Percentiles rank a stretch among this genome's conserved stretches.
Conservation (phyloP, 2,888 invertebrate species). For the Cephonodes hylas region DNA sequence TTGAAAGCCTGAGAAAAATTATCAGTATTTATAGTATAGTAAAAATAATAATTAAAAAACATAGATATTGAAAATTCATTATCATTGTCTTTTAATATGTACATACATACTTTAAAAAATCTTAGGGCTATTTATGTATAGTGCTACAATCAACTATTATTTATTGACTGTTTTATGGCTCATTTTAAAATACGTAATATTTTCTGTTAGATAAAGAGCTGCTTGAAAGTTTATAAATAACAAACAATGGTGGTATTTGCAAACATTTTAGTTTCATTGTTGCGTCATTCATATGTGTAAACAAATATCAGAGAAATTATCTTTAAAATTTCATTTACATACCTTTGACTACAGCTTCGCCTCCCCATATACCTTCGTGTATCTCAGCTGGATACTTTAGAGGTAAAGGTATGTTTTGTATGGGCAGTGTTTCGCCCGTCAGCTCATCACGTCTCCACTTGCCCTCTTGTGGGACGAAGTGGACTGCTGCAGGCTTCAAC, state of each 20-base stretch:
- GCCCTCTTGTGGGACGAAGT: conserved; percentile 87
- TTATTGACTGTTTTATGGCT: too few species aligned
- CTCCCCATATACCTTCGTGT: conserved; percentile 96
- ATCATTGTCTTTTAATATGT: too few species aligned
- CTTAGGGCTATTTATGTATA: too few species aligned
- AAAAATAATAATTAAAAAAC: too few species aligned
- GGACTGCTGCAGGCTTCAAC: conserved; percentile 82
- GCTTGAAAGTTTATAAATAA: not conserved
- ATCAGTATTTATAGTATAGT: too few species aligned
- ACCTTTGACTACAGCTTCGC: conserved; percentile 95
- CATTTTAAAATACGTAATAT: too few species aligned
- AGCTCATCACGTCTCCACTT: conserved; percentile 87
- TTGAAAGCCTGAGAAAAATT: conserved; percentile 81
- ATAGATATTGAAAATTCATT: too few species aligned
- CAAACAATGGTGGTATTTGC: not conserved
- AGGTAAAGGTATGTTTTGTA: conserved; percentile 89
- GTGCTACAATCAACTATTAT: too few species aligned
- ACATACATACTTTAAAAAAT: too few species aligned
- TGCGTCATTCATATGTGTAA: not conserved
- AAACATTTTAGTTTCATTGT: not conserved
- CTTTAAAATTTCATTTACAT: too few species aligned
- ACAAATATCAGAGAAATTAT: too few species aligned
- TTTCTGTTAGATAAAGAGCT: too few species aligned
- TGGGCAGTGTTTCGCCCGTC: conserved; percentile 86
- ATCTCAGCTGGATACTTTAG: conserved; percentile 89